phyloP scores from a whole-genome alignment of 2,888 invertebrate genomes.

The Nebria brevicollis region DNA sequence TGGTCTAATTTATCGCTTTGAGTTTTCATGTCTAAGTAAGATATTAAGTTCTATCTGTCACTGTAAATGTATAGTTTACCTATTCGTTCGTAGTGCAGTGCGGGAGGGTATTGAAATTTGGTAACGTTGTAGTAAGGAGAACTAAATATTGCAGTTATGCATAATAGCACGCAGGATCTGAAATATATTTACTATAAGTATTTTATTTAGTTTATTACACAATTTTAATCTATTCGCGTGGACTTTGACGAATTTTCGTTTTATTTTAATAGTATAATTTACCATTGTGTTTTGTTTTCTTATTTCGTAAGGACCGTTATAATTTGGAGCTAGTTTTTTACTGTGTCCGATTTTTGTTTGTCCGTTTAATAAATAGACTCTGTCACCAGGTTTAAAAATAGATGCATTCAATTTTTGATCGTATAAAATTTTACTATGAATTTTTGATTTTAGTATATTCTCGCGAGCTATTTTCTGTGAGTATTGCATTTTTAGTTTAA shows the following conservation, averaged over 20 bases:
- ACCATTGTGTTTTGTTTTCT: constrained; percentile 45
- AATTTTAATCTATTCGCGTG: constrained; percentile 44
- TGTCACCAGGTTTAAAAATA: too few relatives aligned
- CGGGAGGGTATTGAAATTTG: too few relatives aligned
- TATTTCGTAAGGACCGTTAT: constrained; percentile 49
- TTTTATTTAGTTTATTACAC: background rate
- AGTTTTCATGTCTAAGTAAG: background rate
- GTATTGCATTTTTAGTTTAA: constrained; percentile 48
- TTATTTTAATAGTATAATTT: constrained; percentile 47
- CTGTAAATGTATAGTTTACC: too few relatives aligned
- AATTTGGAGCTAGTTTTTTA: constrained; percentile 43
- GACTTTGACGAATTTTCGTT: constrained; percentile 42
- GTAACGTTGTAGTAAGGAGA: too few relatives aligned
- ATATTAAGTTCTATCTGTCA: constrained; percentile 6
- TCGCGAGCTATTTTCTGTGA: constrained; percentile 50
- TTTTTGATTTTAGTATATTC: constrained; percentile 48
- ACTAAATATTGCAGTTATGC: too few relatives aligned
- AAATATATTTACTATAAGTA: too few relatives aligned
- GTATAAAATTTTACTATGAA: constrained; percentile 49
- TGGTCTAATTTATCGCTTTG: too few relatives aligned
- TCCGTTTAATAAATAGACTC: too few relatives aligned
- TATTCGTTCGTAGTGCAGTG: too few relatives aligned
- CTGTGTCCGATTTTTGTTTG: too few relatives aligned
- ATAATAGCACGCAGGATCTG: too few relatives aligned
- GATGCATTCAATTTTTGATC: constrained; percentile 44